Base-by-base conservation (phyloP, 1,140 invertebrate species). In the Trichomalopsis sarcophagae region DNA sequence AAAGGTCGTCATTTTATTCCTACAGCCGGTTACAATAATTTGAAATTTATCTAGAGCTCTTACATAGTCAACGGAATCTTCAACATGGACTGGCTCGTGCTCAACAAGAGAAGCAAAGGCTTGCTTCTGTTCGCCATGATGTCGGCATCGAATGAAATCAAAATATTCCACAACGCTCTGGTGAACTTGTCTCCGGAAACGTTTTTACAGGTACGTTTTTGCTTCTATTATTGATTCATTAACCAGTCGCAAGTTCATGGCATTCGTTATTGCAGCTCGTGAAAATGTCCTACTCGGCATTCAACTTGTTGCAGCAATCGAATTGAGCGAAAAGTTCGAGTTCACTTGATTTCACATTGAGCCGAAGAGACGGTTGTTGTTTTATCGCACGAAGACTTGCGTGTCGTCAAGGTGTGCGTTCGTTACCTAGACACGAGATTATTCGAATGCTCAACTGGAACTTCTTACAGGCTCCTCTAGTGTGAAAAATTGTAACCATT, bases 1-100 rank as follows among this genome's bases (percentile, higher is more conserved):
- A 6, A 62, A 17, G 1, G 5, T 36, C 6, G 2, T n/a, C n/a
- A 27, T 62, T 9, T 62, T 62, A 21, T 62, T n/a, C 17, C 2
- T n/a, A 27, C 27, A 27, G 27, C 27, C 27, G 27, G 27, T 27
- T 27, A 27, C 27, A n/a, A 62, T 62, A n/a, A n/a, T 7, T 62
- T n/a, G 17, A 62, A n/a, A 4, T 62, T 21, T 62, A 21, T 62
- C 17, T n/a, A 87, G 76, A 87, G 81, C 14, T 87, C 88, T 84
- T 75, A 87, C 0, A 44, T 87, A n/a, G 87, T 85, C 13, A 75
- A 78, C 14, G 87, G 87, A 11, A 80, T 90, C 80, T 90, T 89
- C 21, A 82, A 87, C 9, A 90, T 90, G 89, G 85, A 91, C n/a
- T 91, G 90, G 90, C 68, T 74, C 5, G 33, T 68, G 13, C 75